Base-by-base conservation (phyloP, 2,797 vertebrate species). In the Echeneis naucrates region DNA sequence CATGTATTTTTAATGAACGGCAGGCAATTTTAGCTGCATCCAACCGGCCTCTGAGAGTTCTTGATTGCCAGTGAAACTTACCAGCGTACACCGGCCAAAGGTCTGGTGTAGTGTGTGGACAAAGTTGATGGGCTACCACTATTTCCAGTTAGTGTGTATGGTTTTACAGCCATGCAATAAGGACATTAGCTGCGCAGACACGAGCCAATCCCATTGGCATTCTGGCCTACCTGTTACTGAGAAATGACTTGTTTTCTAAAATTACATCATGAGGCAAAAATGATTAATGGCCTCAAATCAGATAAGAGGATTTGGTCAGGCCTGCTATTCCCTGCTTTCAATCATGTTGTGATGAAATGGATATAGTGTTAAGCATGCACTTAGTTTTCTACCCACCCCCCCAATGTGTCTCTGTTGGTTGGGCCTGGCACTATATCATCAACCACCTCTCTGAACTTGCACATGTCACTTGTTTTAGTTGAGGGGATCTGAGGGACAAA, bases 291-390 rank as follows among this genome's bases (percentile, higher is more conserved):
- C 80, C 75, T 86, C 69, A 88, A 88, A 90, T 90, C 81, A 51
- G 86, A 90, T 87, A 90, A 91, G 88, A 92, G 88, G 88, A 92
- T 93, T 91, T 91, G 68, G 67, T 68, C 1, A 14, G 67, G 76
- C 78, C 72, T 27, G 53, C 75, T 87, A 85, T 88, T 86, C 85
- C 75, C 85, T 76, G 80, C 76, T 89, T 91, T 88, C 87, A 90
- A 77, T 92, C 85, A 90, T 78, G 86, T 85, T 83, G 80, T 80
- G 84, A 87, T 90, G 89, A 92, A 90, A 93, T 91, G 84, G 87
- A 92, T 92, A 89, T 50, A 81, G 77, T 81, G 81, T 87, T 87
- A 83, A 87, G 87, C 85, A 87, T 85, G 87, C 79, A 82, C 84
- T 84, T 85, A 68, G 73, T 70, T 83, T 63, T 68, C 77, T 57